Evolutionary conservation across 2,113 vertebrate species (phyloP).

Genomic region (Nicator chloris): DNA sequence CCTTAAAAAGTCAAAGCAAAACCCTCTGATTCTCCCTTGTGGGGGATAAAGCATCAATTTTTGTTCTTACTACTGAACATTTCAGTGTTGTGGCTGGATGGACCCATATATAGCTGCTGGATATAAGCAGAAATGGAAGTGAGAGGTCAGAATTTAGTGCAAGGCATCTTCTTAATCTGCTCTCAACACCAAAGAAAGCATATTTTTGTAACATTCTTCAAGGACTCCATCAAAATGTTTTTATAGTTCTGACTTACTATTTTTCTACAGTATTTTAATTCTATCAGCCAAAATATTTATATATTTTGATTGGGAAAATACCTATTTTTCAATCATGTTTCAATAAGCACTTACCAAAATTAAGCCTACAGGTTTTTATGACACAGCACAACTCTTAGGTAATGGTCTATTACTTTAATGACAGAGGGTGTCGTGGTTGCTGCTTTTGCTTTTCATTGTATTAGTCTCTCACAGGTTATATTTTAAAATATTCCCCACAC

Average conservation of each 20-base stretch:
- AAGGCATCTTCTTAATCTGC: background rate
- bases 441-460: background rate
- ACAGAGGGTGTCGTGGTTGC: rapidly evolving
- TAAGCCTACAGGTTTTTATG: background rate
- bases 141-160: background rate
- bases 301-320: background rate
- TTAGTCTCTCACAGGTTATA: background rate
- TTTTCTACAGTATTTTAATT: background rate
- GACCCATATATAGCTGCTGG: background rate
- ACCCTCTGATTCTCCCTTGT: background rate
- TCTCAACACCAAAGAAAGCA: background rate
- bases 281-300: background rate
- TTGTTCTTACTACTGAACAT: background rate
- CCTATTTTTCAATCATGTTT: background rate
- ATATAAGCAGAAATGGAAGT: background rate
- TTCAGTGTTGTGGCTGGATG: background rate
- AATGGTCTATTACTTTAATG: background rate
- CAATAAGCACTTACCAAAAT: background rate
- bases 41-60: background rate
- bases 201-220: background rate
- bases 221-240: background rate
- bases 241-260: background rate
- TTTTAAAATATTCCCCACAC: background rate
- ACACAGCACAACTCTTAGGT: background rate
- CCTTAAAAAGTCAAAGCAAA: background rate